Evolutionary conservation across 2,113 vertebrate species (phyloP).

Genomic region (Pygoscelis adeliae): DNA sequence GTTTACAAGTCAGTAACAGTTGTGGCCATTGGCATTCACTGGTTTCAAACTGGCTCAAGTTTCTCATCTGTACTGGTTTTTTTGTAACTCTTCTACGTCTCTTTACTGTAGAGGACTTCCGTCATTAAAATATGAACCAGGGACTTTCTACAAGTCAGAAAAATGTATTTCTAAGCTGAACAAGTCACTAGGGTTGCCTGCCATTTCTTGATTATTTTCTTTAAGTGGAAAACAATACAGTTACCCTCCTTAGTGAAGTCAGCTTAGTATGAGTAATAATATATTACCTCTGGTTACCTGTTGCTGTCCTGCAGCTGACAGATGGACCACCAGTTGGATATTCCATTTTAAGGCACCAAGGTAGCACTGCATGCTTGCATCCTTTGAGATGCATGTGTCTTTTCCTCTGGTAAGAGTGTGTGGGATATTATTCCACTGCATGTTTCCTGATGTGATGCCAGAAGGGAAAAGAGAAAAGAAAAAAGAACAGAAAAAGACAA

Average conservation of each 20-base stretch:
- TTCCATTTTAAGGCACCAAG: conserved; percentile 34
- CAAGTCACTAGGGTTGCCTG: background rate
- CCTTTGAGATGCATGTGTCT: conserved; percentile 26
- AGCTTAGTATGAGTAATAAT: background rate
- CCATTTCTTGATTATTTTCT: background rate
- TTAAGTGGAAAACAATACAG: background rate
- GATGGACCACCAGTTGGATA: conserved; percentile 43
- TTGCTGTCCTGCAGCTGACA: conserved; percentile 56
- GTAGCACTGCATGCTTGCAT: conserved; percentile 14
- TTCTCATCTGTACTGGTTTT: background rate
- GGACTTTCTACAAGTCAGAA: background rate
- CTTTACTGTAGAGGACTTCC: background rate
- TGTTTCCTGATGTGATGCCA: conserved; percentile 32
- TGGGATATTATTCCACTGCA: conserved; percentile 1
- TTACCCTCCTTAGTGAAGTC: background rate
- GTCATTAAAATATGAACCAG: background rate
- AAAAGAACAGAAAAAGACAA: background rate
- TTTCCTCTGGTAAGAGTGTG: conserved; percentile 48
- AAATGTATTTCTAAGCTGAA: background rate
- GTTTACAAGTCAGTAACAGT: background rate
- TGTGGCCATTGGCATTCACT: background rate
- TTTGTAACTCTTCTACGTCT: background rate
- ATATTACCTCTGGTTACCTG: conserved; percentile 38
- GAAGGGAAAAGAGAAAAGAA: background rate
- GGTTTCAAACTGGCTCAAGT: background rate